phyloP scores from a whole-genome alignment of 2,797 vertebrate species.

The Cirrhinus mrigala region DNA sequence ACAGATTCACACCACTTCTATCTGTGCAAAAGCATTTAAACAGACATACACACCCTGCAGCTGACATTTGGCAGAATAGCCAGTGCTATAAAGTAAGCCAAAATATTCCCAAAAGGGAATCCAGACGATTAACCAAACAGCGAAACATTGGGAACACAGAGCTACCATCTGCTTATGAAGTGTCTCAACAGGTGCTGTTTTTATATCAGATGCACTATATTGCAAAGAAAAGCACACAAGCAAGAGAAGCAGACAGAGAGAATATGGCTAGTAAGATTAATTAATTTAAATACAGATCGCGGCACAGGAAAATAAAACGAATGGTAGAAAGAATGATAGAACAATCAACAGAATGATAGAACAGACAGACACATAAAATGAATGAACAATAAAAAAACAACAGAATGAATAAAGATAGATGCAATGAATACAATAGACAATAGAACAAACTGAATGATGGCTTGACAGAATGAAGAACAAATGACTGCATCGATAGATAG shows the following conservation, averaged over 20 bases:
- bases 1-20: conserved; percentile 6
- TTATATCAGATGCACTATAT: not conserved
- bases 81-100: not conserved
- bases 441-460: not conserved
- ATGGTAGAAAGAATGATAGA: not conserved
- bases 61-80: not conserved
- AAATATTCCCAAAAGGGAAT: conserved; percentile 9
- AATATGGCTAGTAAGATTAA: not conserved
- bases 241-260: not conserved
- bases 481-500: not conserved
- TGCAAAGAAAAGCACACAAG: not conserved
- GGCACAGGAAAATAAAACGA: not conserved
- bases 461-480: not conserved
- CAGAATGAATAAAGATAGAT: not conserved
- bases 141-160: not conserved
- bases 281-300: not conserved
- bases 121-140: conserved; percentile 2
- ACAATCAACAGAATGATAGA: not conserved
- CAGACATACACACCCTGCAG: not conserved
- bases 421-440: not conserved
- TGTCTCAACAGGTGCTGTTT: conserved; percentile 18
- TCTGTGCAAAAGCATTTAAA: conserved; percentile 1
- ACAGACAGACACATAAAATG: not conserved
- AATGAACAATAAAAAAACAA: not conserved
- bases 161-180: conserved; percentile 27